Evolutionary conservation across 2,888 invertebrate species (phyloP).

Genomic region (Drosophila glabriapex): DNA sequence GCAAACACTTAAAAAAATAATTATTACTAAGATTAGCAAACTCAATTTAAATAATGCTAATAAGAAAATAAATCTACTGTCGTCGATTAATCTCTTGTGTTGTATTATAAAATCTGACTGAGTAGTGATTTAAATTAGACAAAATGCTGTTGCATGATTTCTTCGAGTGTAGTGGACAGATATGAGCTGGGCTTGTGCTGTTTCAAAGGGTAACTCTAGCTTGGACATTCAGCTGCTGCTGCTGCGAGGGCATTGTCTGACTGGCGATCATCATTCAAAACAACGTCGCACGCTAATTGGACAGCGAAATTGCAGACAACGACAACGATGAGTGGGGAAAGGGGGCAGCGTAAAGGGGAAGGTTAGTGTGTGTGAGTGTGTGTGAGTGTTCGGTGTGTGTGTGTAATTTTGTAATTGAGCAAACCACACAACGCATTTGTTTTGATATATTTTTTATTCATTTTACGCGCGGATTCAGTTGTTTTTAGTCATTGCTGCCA

Average conservation of each 20-base stretch:
- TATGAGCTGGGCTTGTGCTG: not conserved
- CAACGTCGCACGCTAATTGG: slow-evolving; percentile 78
- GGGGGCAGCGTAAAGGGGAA: not conserved
- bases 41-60: not conserved
- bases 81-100: not conserved
- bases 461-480: slow-evolving; percentile 69
- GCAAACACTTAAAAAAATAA: not conserved
- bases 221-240: slow-evolving; percentile 25
- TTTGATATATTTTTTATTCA: slow-evolving; percentile 52
- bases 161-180: not conserved
- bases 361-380: not conserved
- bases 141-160: not conserved
- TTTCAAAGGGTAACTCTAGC: not conserved
- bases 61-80: not conserved
- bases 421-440: slow-evolving; percentile 66
- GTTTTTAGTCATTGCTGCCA: slow-evolving; percentile 45
- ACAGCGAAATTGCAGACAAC: slow-evolving; percentile 70
- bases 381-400: slow-evolving; percentile 1
- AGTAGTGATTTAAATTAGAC: no score
- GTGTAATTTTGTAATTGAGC: not conserved
- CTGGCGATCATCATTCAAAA: slow-evolving; percentile 77
- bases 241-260: slow-evolving; percentile 78
- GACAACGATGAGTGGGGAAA: not conserved
- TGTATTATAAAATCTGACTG: not conserved
- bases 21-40: not conserved